Evolutionary conservation across 2,113 vertebrate species (phyloP).

Genomic region (Dendrocopos noguchii): DNA sequence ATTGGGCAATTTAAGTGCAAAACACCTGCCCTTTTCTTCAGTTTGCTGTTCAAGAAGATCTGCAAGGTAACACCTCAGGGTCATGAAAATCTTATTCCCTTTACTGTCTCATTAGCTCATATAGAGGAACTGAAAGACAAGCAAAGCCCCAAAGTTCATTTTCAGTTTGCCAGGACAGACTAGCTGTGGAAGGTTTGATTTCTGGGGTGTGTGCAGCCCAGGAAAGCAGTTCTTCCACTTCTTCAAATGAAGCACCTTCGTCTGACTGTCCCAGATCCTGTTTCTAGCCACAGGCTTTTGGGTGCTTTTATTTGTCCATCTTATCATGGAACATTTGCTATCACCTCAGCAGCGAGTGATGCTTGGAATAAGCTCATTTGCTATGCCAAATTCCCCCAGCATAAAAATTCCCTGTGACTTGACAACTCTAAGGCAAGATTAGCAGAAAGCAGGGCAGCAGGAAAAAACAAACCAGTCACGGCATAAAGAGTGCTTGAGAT

Average conservation of each 20-base stretch:
- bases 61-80: background rate
- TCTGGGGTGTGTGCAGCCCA: background rate
- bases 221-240: background rate
- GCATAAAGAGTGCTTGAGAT: background rate
- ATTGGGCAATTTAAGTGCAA: background rate
- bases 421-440: background rate
- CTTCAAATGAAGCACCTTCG: background rate
- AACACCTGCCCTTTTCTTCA: background rate
- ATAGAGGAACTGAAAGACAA: background rate
- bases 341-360: accelerated
- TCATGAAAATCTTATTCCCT: background rate
- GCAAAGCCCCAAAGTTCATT: background rate
- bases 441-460: background rate
- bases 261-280: background rate
- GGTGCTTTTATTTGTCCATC: background rate
- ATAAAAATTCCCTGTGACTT: background rate
- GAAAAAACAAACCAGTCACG: background rate
- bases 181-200: background rate
- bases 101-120: background rate
- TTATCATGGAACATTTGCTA: background rate
- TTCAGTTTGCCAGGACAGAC: background rate
- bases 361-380: background rate
- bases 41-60: background rate
- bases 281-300: background rate
- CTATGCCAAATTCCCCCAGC: background rate